Percentiles rank a stretch among this genome's conserved stretches.
phyloP scores from a whole-genome alignment of 1,140 invertebrate genomes.

The Drosophila tani region DNA sequence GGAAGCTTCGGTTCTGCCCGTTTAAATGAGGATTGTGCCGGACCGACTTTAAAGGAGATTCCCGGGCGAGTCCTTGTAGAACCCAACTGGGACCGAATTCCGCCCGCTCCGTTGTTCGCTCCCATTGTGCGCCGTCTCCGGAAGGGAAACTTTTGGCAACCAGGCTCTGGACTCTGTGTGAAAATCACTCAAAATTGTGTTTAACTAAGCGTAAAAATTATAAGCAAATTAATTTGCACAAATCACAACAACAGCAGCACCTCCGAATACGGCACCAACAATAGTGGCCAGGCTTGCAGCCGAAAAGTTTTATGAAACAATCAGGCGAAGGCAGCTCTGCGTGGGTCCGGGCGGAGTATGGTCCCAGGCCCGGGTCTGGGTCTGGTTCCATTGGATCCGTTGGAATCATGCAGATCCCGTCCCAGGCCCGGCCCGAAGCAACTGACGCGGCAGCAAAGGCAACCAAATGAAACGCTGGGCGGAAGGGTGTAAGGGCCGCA shows the following conservation, averaged over 20 bases:
- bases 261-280: slow-evolving; percentile 46
- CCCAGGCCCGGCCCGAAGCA: slow-evolving; percentile 39
- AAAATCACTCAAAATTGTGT: slow-evolving; percentile 83
- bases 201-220: slow-evolving; percentile 84
- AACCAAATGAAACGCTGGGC: slow-evolving; percentile 57
- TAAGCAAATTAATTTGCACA: slow-evolving; percentile 82
- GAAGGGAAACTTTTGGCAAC: slow-evolving; percentile 66
- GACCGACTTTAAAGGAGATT: slow-evolving; percentile 38
- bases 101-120: not conserved
- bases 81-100: slow-evolving; percentile 1
- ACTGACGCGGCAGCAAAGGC: slow-evolving; percentile 61
- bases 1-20: slow-evolving; percentile 3
- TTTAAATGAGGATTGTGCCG: slow-evolving; percentile 17
- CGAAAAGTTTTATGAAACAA: slow-evolving; percentile 81
- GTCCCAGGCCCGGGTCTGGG: slow-evolving; percentile 6
- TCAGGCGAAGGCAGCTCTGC: slow-evolving; percentile 62
- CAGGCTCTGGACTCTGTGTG: slow-evolving; percentile 73
- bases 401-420: slow-evolving; percentile 15
- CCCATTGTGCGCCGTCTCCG: slow-evolving; percentile 48
- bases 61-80: slow-evolving; percentile 11
- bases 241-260: slow-evolving; percentile 68
- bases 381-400: slow-evolving; percentile 21
- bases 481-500: slow-evolving; percentile 3
- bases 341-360: slow-evolving; percentile 5
- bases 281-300: slow-evolving; percentile 69